Base-by-base conservation (phyloP, 2,888 invertebrate genomes). In the Polydrusus pterygomalis region DNA sequence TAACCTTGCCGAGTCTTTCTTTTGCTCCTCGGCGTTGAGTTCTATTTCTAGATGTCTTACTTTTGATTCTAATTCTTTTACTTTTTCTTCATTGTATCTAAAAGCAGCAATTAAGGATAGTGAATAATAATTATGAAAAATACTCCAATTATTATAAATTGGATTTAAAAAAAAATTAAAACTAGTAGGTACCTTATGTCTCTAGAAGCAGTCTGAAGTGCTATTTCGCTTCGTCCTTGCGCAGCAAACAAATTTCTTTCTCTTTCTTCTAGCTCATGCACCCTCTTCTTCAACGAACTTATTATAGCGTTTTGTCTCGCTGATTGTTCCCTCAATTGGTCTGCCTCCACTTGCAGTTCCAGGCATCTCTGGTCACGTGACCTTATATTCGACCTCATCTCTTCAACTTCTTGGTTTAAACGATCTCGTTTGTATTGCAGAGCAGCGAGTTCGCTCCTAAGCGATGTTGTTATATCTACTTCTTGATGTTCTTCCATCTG, bases 391-490 rank as follows among this genome's bases (percentile, higher is more conserved):
- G 90, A 91, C 87, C 93, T 94, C 85, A 87, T 86, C 63, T 87
- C 87, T 78, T 85, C 90, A 87, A 95, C 93, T 90, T 96, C 96
- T 65, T 91, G 90, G 78, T 92, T 89, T 20, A 96, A 89, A 75
- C 95, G 92, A 85, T 96, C 96, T 77, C 94, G 90, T 88, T 96
- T 96, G 86, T 95, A 96, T 84, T 95, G 95, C 62, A 95, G 88
- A 2, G 93, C 96, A 17, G 96, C 96, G 80, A 96, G 88, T 87
- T 96, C 96, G 87, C 96, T 96, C 80, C 95, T 91, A 76, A 96
- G 88, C 10, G 93, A 90, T 45, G 95, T 95, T 34, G 94, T 90
- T 80, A 94, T 87, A 86, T 95, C 95, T 84, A 87, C 83, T 60
- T 86, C 87, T 43, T 89, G 89, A 38, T 45, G 64, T 80, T 90